These are phyloP conservation scores for Oreotrochilus melanogaster DNA, from an alignment of 2,113 vertebrate genomes.

Conservation along the genomic window DNA sequence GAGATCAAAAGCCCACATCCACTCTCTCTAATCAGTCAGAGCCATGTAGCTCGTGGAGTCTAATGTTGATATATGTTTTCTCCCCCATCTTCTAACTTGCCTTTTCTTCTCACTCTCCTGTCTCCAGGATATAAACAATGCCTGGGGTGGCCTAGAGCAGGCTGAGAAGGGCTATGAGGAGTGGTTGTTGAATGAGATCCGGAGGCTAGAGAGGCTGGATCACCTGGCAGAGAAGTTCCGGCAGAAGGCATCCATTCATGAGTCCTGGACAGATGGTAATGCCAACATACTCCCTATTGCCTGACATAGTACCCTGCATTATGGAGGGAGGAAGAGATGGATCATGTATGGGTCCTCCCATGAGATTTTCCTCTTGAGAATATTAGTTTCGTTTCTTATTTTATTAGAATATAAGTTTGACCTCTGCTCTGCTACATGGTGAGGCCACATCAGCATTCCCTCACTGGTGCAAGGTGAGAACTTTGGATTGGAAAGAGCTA, in stretches of 20 bases:
- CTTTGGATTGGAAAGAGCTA: neutral
- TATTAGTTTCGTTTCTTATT: neutral
- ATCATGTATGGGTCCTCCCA: neutral
- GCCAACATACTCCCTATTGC: neutral
- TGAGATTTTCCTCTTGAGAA: neutral
- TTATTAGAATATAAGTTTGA: neutral
- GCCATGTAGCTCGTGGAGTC: neutral
- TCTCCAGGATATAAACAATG: constrained; percentile 92
- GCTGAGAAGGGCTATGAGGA: constrained; percentile 98
- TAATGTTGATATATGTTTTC: neutral
- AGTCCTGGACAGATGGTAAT: constrained; percentile 97
- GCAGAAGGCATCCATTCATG: constrained; percentile 97
- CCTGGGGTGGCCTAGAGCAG: constrained; percentile 93
- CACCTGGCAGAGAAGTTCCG: constrained; percentile 98
- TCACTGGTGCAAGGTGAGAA: neutral
- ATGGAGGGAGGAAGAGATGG: neutral
- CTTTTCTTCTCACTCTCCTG: neutral
- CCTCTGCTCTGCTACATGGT: neutral
- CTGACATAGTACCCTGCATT: neutral
- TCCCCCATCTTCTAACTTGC: neutral
- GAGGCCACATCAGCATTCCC: neutral
- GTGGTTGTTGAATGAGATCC: constrained; percentile 97
- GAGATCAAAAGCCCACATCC: neutral
- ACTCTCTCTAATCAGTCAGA: neutral
- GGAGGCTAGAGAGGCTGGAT: constrained; percentile 94